Base-by-base conservation (phyloP, 1,140 invertebrate species). In the Ceratina japonica region DNA sequence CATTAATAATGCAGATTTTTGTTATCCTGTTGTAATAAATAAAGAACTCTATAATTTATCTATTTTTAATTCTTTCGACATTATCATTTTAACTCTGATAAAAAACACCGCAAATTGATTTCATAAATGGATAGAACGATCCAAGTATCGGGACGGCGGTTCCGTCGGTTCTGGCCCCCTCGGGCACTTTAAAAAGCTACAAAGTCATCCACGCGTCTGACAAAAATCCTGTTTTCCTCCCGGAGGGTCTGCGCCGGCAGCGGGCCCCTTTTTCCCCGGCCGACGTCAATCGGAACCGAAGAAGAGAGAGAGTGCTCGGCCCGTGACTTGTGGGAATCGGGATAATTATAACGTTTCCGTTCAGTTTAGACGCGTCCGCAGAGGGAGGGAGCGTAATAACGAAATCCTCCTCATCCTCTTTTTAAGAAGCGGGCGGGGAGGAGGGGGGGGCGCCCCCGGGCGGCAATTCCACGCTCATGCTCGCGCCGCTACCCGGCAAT, bases 401-500 rank as follows among this genome's bases (percentile, higher is more conserved):
- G 85, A 79, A 86, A 81, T 81, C 54, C 82, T 81, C 87, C 83
- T 83, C 86, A 86, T 86, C 81, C 79, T 91, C 74, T 44, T 44
- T 44, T 44, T 44, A 44, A 44, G 37, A 44, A n/a, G n/a, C n/a
- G n/a, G n/a, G n/a, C n/a, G n/a, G n/a, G 7, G 37, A 37, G 37
- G 37, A 7, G 37, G 2, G 7, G 87, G 88, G 84, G 77, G 87
- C 87, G 87, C 87, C 92, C 89, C 88, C 87, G 87, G 91, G 92
- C 91, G 85, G 88, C 90, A 89, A 92, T 92, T 92, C 90, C 86
- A 87, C 87, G 89, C 88, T 92, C 90, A 91, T 90, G 90, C 90
- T 91, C 89, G 90, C 90, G 88, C 91, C 91, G 90, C 91, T 92
- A 93, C 91, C 92, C 88, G 79, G 90, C 90, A 93, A 93, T 93